Percentiles rank a stretch among this genome's conserved stretches.
These are phyloP conservation scores for Erythrolamprus reginae DNA, from an alignment of 2,113 vertebrate species.

Conservation along the genomic window DNA sequence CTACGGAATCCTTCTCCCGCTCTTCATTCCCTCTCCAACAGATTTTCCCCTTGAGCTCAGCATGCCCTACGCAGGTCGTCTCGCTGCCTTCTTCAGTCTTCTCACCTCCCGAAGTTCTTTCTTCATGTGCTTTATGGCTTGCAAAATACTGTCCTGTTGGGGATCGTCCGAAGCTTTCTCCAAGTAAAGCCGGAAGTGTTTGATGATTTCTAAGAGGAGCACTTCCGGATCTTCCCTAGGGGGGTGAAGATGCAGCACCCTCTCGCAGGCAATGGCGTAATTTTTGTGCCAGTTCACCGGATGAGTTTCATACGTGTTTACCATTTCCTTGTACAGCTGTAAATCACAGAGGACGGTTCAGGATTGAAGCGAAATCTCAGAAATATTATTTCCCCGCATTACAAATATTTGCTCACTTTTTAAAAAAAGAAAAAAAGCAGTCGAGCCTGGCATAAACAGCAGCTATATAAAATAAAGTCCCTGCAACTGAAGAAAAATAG, in stretches of 20 bases:
- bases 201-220: slow-evolving; percentile 78
- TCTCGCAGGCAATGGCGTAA: slow-evolving; percentile 89
- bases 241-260: slow-evolving; percentile 76
- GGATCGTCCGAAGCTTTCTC: slow-evolving; percentile 77
- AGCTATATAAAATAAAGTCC: neutral
- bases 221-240: slow-evolving; percentile 62
- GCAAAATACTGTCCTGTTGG: slow-evolving; percentile 78
- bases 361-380: neutral
- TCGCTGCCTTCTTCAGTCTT: slow-evolving; percentile 39
- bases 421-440: too few species aligned
- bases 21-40: neutral
- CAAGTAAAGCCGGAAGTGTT: slow-evolving; percentile 81
- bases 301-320: slow-evolving; percentile 74
- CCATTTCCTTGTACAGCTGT: slow-evolving; percentile 88
- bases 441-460: neutral
- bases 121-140: slow-evolving; percentile 77
- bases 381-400: neutral
- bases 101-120: slow-evolving; percentile 72
- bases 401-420: neutral
- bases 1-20: neutral
- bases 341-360: slow-evolving; percentile 24
- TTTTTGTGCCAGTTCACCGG: slow-evolving; percentile 98
- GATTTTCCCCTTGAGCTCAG: neutral
- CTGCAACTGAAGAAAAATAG: neutral
- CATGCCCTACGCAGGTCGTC: neutral